A percentile compares a stretch with the other conserved stretches of the same genome.
phyloP scores from a whole-genome alignment of 2,888 invertebrate species.

The Apantesis nais region DNA sequence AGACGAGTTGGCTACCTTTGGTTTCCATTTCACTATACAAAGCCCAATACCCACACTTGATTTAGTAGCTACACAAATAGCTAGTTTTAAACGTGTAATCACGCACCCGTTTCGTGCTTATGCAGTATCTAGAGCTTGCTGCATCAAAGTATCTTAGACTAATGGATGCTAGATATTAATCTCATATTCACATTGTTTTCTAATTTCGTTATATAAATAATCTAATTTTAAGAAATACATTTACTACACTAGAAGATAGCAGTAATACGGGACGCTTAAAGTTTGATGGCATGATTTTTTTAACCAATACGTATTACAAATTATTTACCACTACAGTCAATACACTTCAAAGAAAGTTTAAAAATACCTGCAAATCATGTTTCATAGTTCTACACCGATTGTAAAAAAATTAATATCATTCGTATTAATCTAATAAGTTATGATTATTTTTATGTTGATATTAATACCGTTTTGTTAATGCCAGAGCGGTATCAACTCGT shows the following conservation, averaged over 20 bases:
- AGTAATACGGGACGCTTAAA: background rate
- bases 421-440: no score
- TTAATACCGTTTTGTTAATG: constrained; percentile 32
- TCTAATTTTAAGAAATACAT: constrained; percentile 27
- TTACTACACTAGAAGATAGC: constrained; percentile 12
- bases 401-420: background rate
- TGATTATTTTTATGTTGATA: constrained; percentile 14
- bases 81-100: constrained; percentile 56
- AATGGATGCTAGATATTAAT: constrained; percentile 54
- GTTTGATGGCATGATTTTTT: background rate
- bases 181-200: constrained; percentile 45
- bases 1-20: constrained; percentile 71
- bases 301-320: background rate
- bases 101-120: constrained; percentile 75
- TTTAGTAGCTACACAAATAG: constrained; percentile 73
- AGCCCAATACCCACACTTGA: constrained; percentile 65
- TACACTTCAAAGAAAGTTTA: background rate
- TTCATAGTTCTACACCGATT: background rate
- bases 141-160: constrained; percentile 76
- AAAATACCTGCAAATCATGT: background rate
- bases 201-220: background rate
- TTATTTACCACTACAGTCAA: background rate
- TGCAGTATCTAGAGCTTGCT: constrained; percentile 84
- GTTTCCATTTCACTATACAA: constrained; percentile 70
- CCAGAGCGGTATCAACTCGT: constrained; percentile 93